phyloP scores from a whole-genome alignment of 2,113 vertebrate species.

The Ailurus styani region DNA sequence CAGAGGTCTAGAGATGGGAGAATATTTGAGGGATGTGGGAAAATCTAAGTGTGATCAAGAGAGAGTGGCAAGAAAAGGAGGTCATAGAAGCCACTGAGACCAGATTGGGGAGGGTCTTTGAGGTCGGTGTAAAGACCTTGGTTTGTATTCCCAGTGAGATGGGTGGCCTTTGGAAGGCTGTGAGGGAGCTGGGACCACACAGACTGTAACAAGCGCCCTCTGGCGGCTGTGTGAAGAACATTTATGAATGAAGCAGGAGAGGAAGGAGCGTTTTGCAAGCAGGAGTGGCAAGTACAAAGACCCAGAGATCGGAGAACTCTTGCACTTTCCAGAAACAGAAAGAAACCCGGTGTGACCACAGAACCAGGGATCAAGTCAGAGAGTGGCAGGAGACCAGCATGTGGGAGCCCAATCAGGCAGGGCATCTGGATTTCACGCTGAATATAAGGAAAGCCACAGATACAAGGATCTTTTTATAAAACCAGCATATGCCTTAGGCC shows the following conservation, averaged over 20 bases:
- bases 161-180: neutral
- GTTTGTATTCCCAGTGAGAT: neutral
- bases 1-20: neutral
- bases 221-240: neutral
- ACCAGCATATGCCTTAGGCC: accelerated
- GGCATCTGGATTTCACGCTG: neutral
- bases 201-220: neutral
- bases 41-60: neutral
- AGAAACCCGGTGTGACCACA: neutral
- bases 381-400: neutral
- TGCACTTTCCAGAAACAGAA: neutral
- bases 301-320: neutral
- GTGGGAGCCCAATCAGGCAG: neutral
- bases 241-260: neutral
- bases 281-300: accelerated
- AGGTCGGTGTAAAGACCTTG: neutral
- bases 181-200: neutral
- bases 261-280: accelerated
- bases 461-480: neutral
- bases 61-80: neutral
- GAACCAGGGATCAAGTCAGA: neutral
- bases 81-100: neutral
- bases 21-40: neutral
- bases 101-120: too few species aligned
- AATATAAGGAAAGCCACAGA: neutral